Conservation (phyloP, 2,797 vertebrate genomes). For the Sebastes cheni region DNA sequence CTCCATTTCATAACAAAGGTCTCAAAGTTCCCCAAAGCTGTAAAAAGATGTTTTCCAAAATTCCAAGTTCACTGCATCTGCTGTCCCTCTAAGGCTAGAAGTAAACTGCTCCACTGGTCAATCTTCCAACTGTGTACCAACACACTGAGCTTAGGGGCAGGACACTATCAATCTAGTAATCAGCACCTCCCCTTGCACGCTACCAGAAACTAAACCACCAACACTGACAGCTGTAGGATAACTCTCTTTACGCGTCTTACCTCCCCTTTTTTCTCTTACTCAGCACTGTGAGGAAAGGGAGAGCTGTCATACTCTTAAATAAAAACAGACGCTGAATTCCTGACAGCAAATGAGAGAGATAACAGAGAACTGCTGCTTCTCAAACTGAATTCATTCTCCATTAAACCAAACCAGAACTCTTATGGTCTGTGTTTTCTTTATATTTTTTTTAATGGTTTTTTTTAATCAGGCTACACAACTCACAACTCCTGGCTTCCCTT, state of each 20-base stretch:
- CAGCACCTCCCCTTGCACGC: constrained; percentile 41
- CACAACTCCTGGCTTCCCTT: neutral
- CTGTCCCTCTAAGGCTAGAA: neutral
- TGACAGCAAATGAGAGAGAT: neutral
- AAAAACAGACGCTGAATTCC: neutral
- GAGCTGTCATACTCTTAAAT: neutral
- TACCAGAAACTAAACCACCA: constrained; percentile 38
- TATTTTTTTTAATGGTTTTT: neutral
- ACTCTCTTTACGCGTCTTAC: neutral
- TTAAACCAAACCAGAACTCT: neutral
- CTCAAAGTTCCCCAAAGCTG: constrained; percentile 2
- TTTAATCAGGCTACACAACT: neutral
- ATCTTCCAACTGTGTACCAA: constrained; percentile 7
- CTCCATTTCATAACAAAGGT: constrained; percentile 63
- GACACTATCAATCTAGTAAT: constrained; percentile 6
- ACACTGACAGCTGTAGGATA: constrained; percentile 28
- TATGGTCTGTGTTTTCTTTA: neutral
- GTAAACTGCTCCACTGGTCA: constrained; percentile 17
- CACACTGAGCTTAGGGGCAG: constrained; percentile 6
- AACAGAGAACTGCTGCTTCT: neutral
- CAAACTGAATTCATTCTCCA: neutral
- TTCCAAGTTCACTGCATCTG: constrained; percentile 9
- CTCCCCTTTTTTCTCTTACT: neutral
- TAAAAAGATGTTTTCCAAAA: constrained; percentile 7
- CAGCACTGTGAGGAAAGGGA: neutral